A percentile compares a stretch with the other conserved stretches of the same genome.
These are phyloP conservation scores for Drosophila leontia DNA, from an alignment of 1,140 invertebrate genomes.

Conservation along the genomic window DNA sequence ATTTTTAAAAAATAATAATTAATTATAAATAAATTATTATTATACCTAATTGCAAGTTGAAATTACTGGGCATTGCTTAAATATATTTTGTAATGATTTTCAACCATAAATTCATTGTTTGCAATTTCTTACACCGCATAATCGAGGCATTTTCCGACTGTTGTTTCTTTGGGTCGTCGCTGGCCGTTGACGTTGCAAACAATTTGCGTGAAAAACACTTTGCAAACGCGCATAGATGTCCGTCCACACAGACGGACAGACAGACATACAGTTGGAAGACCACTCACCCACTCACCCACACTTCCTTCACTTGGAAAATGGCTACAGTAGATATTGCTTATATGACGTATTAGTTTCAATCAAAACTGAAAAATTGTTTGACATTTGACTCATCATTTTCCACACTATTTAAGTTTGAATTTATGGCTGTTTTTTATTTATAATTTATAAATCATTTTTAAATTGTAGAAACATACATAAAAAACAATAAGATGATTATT, in stretches of 20 bases:
- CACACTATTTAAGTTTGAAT: conserved; percentile 5
- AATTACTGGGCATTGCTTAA: too few species aligned
- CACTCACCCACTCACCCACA: conserved; percentile 41
- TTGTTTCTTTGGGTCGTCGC: conserved; percentile 37
- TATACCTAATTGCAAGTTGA: background rate
- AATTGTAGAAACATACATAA: background rate
- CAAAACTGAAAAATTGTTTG: conserved; percentile 13
- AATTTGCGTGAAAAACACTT: conserved; percentile 69
- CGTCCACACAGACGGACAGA: conserved; percentile 15
- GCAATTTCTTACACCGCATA: conserved; percentile 1
- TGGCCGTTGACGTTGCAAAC: conserved; percentile 63
- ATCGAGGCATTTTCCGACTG: conserved; percentile 16
- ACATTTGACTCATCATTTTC: conserved; percentile 16
- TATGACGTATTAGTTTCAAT: conserved; percentile 27
- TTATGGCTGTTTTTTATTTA: conserved; percentile 16
- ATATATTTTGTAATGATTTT: too few species aligned
- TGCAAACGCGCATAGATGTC: conserved; percentile 22
- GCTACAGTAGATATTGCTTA: conserved; percentile 31
- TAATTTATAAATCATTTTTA: conserved; percentile 16
- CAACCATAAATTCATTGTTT: background rate
- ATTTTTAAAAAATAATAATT: background rate
- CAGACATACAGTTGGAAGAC: conserved; percentile 19
- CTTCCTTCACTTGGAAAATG: conserved; percentile 8
- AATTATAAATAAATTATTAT: conserved; percentile 3
- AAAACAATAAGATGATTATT: conserved; percentile 1